Percentiles rank a stretch among this genome's conserved stretches.
These are phyloP conservation scores for Scrobipalpa costella DNA, from an alignment of 2,888 invertebrate genomes.

Conservation along the genomic window DNA sequence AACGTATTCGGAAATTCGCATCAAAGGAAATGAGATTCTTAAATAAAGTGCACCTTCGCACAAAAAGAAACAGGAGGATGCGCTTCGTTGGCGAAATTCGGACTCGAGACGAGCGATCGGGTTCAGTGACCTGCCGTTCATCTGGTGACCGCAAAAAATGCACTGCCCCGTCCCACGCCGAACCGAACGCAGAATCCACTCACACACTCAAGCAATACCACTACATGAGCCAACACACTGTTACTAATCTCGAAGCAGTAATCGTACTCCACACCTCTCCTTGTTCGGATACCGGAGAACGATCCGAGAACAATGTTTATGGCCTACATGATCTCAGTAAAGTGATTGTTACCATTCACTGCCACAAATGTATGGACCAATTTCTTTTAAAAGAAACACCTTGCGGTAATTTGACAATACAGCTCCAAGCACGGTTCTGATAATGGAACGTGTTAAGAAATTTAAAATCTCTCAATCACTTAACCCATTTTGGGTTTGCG, in stretches of 20 bases:
- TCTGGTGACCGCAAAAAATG: slow-evolving; percentile 77
- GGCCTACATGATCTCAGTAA: slow-evolving; percentile 36
- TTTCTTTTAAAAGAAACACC: slow-evolving; percentile 6
- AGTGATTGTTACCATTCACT: slow-evolving; percentile 13
- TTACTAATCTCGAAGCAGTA: slow-evolving; percentile 68
- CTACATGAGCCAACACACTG: slow-evolving; percentile 53
- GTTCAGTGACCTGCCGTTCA: slow-evolving; percentile 74
- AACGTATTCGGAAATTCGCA: slow-evolving; percentile 1
- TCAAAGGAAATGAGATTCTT: slow-evolving; percentile 11
- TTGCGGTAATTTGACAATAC: not conserved
- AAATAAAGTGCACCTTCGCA: slow-evolving; percentile 30
- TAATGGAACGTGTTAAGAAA: not conserved
- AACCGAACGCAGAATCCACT: slow-evolving; percentile 72
- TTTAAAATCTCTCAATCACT: not conserved
- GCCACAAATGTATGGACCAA: not conserved
- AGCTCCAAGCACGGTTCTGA: not conserved
- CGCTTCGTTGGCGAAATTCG: slow-evolving; percentile 69
- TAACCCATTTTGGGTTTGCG: not conserved
- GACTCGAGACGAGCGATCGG: slow-evolving; percentile 65
- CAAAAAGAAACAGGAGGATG: slow-evolving; percentile 54
- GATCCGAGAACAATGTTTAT: slow-evolving; percentile 60
- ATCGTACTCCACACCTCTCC: slow-evolving; percentile 62
- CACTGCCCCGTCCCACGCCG: slow-evolving; percentile 78
- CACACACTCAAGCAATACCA: slow-evolving; percentile 47
- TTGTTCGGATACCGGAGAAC: slow-evolving; percentile 56